A percentile compares a stretch with the other conserved stretches of the same genome.
Conservation (phyloP, 2,888 invertebrate species). For the Leptinotarsa tumamoca region DNA sequence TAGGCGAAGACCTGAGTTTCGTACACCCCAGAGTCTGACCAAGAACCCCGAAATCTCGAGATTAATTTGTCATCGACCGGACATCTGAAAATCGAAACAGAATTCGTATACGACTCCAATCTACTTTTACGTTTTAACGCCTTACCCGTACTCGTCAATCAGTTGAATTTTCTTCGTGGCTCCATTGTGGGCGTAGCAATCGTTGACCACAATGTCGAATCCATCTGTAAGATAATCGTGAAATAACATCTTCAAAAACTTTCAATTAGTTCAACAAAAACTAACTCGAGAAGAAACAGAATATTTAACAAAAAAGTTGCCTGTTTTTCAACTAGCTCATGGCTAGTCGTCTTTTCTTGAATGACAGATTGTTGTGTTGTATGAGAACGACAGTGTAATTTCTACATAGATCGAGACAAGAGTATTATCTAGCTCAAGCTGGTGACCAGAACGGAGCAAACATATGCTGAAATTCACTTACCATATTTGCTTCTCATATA, state of each 20-base stretch:
- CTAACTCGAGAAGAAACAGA: not conserved
- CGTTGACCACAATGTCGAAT: constrained; percentile 94
- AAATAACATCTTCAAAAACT: not conserved
- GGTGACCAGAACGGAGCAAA: too few relatives aligned
- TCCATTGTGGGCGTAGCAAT: constrained; percentile 94
- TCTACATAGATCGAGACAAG: too few relatives aligned
- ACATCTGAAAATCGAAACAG: constrained; percentile 71
- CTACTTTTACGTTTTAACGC: not conserved
- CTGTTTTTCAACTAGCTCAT: too few relatives aligned
- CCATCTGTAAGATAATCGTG: constrained; percentile 77
- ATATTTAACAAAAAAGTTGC: not conserved
- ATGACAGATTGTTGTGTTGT: too few relatives aligned
- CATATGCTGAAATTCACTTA: constrained; percentile 61
- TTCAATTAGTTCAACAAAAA: not conserved
- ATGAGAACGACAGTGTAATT: too few relatives aligned
- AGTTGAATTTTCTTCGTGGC: constrained; percentile 91
- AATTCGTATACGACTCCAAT: not conserved
- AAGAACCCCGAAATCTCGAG: constrained; percentile 92
- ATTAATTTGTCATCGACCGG: constrained; percentile 94
- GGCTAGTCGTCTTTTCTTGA: too few relatives aligned
- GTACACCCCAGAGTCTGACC: constrained; percentile 90
- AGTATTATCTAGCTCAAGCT: too few relatives aligned
- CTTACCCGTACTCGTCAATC: constrained; percentile 90
- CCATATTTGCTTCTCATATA: constrained; percentile 96
- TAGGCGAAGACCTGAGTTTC: constrained; percentile 95